phyloP scores from a whole-genome alignment of 1,140 invertebrate genomes.

The Thaumetopoea pityocampa region DNA sequence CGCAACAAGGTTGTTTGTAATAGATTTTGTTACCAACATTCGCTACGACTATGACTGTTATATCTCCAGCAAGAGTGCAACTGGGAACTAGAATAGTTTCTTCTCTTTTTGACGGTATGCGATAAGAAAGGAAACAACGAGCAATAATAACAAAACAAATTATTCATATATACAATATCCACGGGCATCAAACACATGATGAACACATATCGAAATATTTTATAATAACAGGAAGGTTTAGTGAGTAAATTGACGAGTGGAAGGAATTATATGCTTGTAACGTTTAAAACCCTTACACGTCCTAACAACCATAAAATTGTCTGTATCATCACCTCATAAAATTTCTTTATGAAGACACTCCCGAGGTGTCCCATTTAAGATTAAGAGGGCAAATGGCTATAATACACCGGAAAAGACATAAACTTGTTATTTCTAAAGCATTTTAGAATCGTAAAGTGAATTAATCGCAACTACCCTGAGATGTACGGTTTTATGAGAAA shows the following conservation, averaged over 20 bases:
- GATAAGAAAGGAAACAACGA: conserved; percentile 32
- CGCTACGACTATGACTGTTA: no score
- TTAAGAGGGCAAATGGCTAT: conserved; percentile 18
- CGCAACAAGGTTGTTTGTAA: conserved; percentile 12
- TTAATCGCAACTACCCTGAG: not conserved
- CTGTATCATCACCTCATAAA: conserved; percentile 48
- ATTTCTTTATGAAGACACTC: conserved; percentile 36
- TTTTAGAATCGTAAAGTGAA: conserved; percentile 7
- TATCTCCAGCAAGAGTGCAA: no score
- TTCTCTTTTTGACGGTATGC: conserved; percentile 20
- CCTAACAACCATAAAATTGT: conserved; percentile 47
- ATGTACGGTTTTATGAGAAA: conserved; percentile 16
- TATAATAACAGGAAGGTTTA: conserved; percentile 32
- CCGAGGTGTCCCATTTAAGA: conserved; percentile 24
- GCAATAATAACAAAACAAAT: conserved; percentile 52
- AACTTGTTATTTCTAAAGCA: conserved; percentile 3
- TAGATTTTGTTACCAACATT: conserved; percentile 26
- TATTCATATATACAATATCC: conserved; percentile 46
- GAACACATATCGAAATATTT: conserved; percentile 37
- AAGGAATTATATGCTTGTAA: conserved; percentile 24
- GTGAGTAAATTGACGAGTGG: conserved; percentile 19
- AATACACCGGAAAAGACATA: not conserved
- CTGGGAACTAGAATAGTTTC: no score
- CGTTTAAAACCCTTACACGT: conserved; percentile 31
- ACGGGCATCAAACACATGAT: conserved; percentile 27